Conservation (phyloP, 64 coral and sea anemone genomes). For the Actinia equina region DNA sequence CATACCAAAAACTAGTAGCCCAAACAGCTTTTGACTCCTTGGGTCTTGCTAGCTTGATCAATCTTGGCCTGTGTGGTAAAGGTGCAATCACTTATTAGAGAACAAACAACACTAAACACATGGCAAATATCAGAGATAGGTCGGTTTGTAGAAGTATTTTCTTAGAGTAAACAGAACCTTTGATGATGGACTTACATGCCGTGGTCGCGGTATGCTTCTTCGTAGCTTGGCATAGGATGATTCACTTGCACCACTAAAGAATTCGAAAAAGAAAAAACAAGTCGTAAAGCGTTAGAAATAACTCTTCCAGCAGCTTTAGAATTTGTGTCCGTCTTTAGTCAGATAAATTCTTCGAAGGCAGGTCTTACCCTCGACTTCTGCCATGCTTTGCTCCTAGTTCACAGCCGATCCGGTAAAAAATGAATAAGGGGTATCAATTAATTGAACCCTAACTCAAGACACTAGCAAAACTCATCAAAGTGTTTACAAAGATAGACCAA, state of each 20-base stretch:
- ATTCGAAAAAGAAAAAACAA: neutral
- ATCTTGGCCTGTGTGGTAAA: slow-evolving; percentile 23
- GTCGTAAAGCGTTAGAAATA: neutral
- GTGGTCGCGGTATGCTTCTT: slow-evolving; percentile 54
- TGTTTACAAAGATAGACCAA: neutral
- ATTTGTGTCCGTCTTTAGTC: no score
- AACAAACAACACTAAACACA: slow-evolving; percentile 8
- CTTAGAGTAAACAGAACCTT: slow-evolving; percentile 4
- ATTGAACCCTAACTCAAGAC: neutral
- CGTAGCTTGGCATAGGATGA: slow-evolving; percentile 51
- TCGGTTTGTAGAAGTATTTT: neutral
- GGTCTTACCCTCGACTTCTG: slow-evolving; percentile 15
- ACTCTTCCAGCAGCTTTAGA: no score
- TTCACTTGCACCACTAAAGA: slow-evolving; percentile 52
- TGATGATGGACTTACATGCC: slow-evolving; percentile 53
- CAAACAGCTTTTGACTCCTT: slow-evolving; percentile 66
- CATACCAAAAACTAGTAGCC: slow-evolving; percentile 73
- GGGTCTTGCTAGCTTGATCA: slow-evolving; percentile 59
- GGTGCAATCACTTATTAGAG: neutral
- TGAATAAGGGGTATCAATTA: neutral
- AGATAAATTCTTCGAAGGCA: neutral
- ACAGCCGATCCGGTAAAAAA: neutral
- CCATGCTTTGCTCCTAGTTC: neutral
- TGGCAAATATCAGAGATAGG: neutral
- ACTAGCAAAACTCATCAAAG: neutral